Evolutionary conservation across 2,113 vertebrate genomes (phyloP).

Genomic region (Paratilapia polleni): DNA sequence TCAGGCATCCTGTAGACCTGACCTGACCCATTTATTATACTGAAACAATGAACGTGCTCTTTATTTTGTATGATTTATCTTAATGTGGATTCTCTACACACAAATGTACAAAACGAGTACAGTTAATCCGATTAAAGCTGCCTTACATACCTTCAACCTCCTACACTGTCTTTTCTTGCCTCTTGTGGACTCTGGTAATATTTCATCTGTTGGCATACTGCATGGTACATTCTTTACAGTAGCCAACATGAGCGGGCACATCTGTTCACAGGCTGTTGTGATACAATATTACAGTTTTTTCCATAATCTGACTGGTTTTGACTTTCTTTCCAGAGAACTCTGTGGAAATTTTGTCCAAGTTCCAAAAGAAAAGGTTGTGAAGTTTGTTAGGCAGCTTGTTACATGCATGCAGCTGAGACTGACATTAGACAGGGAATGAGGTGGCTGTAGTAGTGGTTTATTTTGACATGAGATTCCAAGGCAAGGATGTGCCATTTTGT

Average conservation of each 20-base stretch:
- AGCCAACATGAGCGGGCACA: not conserved
- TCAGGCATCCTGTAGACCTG: too few species aligned
- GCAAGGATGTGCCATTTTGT: not conserved
- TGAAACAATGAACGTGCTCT: too few species aligned
- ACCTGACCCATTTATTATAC: too few species aligned
- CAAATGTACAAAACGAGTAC: not conserved
- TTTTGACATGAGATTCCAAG: not conserved
- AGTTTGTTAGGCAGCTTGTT: not conserved
- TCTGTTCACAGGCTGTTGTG: not conserved
- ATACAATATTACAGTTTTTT: not conserved
- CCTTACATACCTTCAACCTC: not conserved
- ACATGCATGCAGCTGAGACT: not conserved
- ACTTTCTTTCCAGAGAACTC: not conserved
- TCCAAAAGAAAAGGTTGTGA: not conserved
- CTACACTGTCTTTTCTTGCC: not conserved
- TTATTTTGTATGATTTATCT: too few species aligned
- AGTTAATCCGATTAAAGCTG: not conserved
- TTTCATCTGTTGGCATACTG: not conserved
- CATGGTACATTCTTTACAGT: not conserved
- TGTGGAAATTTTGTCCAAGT: not conserved
- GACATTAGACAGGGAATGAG: not conserved
- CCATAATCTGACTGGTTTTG: not conserved
- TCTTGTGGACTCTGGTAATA: constrained; percentile 1
- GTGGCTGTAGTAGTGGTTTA: not conserved
- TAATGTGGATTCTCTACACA: not conserved